phyloP scores from a whole-genome alignment of 2,888 invertebrate species.

The Erebia epiphron region DNA sequence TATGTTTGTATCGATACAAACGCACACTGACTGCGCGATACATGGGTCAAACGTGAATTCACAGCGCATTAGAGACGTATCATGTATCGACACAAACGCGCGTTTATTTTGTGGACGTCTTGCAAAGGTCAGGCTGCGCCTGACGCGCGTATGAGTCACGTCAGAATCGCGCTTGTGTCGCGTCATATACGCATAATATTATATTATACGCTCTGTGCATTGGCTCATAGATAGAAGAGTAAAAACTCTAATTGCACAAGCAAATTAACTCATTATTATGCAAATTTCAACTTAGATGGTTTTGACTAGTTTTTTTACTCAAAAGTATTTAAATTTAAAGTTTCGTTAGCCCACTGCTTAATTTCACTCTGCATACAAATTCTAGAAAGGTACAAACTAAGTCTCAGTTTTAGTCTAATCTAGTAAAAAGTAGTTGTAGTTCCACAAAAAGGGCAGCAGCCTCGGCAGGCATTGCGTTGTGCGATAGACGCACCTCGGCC shows the following conservation, averaged over 20 bases:
- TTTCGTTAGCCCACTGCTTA: background rate
- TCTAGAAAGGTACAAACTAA: slow-evolving; percentile 14
- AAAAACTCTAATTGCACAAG: background rate
- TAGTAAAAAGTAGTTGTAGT: background rate
- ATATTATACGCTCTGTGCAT: no score
- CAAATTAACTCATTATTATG: background rate
- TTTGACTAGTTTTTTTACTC: background rate
- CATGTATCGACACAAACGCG: no score
- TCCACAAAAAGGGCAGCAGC: background rate
- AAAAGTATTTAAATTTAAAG: background rate
- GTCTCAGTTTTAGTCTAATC: background rate
- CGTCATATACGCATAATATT: no score
- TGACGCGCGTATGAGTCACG: no score
- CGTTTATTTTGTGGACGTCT: no score
- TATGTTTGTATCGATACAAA: no score
- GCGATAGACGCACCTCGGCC: background rate
- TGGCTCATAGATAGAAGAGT: no score
- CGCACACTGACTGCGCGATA: no score
- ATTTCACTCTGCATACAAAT: slow-evolving; percentile 6
- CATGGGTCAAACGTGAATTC: no score
- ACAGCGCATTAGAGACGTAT: no score
- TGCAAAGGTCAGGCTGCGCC: no score
- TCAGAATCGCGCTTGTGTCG: no score
- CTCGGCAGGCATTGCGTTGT: background rate
- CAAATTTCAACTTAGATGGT: background rate